Base-by-base conservation (phyloP, 1,140 invertebrate genomes). In the Eciton burchellii region DNA sequence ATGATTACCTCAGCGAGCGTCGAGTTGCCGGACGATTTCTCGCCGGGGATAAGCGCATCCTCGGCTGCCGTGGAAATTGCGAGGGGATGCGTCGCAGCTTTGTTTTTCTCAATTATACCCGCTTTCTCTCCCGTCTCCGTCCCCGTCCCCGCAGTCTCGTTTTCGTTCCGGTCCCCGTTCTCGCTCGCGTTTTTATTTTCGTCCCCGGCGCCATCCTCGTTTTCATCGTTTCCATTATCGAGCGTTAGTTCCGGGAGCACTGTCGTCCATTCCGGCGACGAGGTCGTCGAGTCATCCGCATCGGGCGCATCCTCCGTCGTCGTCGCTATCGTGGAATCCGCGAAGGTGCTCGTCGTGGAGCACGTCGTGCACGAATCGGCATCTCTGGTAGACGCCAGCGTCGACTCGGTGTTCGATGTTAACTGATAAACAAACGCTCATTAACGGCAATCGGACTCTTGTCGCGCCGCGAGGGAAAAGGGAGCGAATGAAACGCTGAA, bases 301-400 rank as follows among this genome's bases (percentile, higher is more conserved):
- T 71, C 62, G 47, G 87, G 84, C 63, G 83, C 73, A 71, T 89
- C 87, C 56, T 90, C 84, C 57, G 70, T 84, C 43, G 70, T 84
- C 43, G 84, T 82, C 19, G 24, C 45, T 21, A 60, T 82, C 65
- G 68, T 77, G 6, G 82, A 60, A 43, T 84, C 88, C 49, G 29
- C 49, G 65, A 60, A 24, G 41, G 57, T 86, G 85, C 73, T 84
- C 65, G 88, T 84, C 65, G 88, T 85, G 19, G 76, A 84, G 71
- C 87, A 89, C 65, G 72, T 89, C 60, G 82, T 88, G 57, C 86
- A 89, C 29, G 83, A 82, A 77, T 83, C 81, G 16, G 76, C 81
- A 9, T 71, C 66, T 43, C 47, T 86, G 41, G 24, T 60, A 59
- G 43, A 52, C 6, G 84, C 24, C 49, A 56, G 3, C 1, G 84